A percentile compares a stretch with the other conserved stretches of the same genome.
These are phyloP conservation scores for Penaeus monodon DNA, from an alignment of 2,888 invertebrate genomes.

Conservation along the genomic window DNA sequence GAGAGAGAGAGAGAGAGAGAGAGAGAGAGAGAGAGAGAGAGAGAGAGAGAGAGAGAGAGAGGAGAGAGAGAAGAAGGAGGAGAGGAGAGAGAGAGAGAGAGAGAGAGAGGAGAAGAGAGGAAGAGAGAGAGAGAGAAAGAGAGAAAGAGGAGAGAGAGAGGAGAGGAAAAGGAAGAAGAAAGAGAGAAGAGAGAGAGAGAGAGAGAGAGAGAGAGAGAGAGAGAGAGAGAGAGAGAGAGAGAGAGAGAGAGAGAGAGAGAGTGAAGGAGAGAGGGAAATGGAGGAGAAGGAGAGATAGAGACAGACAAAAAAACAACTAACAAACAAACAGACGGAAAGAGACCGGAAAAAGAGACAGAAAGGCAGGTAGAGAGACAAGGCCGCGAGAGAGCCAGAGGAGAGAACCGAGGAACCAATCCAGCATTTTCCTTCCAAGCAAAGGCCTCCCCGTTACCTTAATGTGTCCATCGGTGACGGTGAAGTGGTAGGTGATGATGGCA, in stretches of 20 bases:
- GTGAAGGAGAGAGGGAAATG: neutral
- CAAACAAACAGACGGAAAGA: neutral
- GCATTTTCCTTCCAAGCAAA: too few relatives aligned
- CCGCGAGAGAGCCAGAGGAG: too few relatives aligned
- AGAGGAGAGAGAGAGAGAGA: neutral
- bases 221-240: neutral
- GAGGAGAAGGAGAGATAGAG: neutral
- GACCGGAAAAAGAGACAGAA: neutral
- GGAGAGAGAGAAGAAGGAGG: neutral
- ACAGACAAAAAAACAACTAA: neutral
- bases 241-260: neutral
- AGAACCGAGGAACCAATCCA: too few relatives aligned
- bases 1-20: neutral
- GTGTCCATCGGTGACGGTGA: conserved; percentile 66
- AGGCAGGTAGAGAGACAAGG: neutral
- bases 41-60: too few relatives aligned
- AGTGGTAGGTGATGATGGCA: conserved; percentile 67
- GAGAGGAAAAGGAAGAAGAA: neutral
- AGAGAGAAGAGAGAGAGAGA: neutral
- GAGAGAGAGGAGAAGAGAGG: neutral
- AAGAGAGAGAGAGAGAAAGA: conserved; percentile 67
- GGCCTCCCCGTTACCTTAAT: conserved; percentile 62
- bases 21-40: neutral
- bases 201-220: conserved; percentile 8
- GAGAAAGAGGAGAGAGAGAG: conserved; percentile 51